Evolutionary conservation across 2,113 vertebrate species (phyloP), one percentile per base, ranked within the genome.

Genomic region (Nicator chloris): DNA sequence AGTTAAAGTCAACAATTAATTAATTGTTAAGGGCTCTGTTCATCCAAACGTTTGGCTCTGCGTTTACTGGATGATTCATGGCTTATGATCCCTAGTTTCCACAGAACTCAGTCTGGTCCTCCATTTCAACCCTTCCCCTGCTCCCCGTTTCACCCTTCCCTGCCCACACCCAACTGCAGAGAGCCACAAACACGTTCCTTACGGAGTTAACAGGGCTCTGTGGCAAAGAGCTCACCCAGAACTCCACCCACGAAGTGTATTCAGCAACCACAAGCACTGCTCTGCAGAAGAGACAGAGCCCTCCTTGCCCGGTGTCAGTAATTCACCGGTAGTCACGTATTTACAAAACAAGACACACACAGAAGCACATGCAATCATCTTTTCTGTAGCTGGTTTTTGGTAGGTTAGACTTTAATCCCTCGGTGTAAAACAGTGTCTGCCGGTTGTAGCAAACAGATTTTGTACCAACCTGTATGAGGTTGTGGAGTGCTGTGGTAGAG

Each of bases 1-100:
- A 68, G 94, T 96, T 97, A 93, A 97, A 97, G 83, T 94, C 96
- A 96, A 92, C 75, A 77, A 64, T 96, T 96, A 94, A 93, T 97
- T 96, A 95, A 96, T 95, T 94, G 86, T 94, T 96, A 96, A 96
- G 87, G 81, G 85, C 63, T 79, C 82, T 79, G 92, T 93, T 95
- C 81, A 85, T 96, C 94, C 88, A 69, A 94, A 93, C 77, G 61
- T 96, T 92, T 97, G 94, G 92, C 92, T 95, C 93, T 86, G 94
- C 87, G 76, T 80, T 86, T 93, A 86, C 88, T 83, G 71, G 73
- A 73, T 97, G 96, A 97, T 92, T 96, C 94, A 97, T 78, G 65
- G 82, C 78, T 97, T 81, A 73, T 86, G 82, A 96, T 85, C 86
- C 66, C 69, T 88, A 42, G 65, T 95, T 97, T 97, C 92, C 85